Evolutionary conservation across 1,140 invertebrate species (phyloP).

Genomic region (Neuroterus valhalla): DNA sequence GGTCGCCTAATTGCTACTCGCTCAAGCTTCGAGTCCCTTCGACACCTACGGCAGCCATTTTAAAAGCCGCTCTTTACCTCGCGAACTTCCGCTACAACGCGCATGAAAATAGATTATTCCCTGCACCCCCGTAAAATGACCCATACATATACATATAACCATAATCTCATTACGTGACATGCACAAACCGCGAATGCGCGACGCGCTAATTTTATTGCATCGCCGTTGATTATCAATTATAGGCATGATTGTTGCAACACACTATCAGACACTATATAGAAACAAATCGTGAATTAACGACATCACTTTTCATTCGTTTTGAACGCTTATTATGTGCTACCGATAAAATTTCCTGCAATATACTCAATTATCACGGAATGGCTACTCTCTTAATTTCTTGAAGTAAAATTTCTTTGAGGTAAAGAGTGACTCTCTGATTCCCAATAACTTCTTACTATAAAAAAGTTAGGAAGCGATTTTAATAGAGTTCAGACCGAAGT

Average conservation of each 20-base stretch:
- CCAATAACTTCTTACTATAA: no score
- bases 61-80: constrained; percentile 60
- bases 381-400: no score
- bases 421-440: no score
- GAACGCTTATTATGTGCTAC: no score
- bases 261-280: neutral
- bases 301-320: constrained; percentile 14
- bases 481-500: no score
- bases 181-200: constrained; percentile 43
- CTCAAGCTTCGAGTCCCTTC: constrained; percentile 67
- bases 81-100: constrained; percentile 55
- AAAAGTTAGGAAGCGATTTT: no score
- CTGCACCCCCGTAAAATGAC: neutral
- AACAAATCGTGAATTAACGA: constrained; percentile 18
- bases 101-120: constrained; percentile 33
- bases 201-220: constrained; percentile 53
- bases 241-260: constrained; percentile 38
- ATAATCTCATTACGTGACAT: constrained; percentile 38
- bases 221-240: constrained; percentile 53
- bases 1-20: constrained; percentile 70
- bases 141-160: constrained; percentile 46
- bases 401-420: no score
- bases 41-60: constrained; percentile 69
- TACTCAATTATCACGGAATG: no score
- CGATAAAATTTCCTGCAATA: no score